Evolutionary conservation across 2,888 invertebrate species (phyloP), one percentile per base, ranked within the genome.

Genomic region (Agrypnus murinus): DNA sequence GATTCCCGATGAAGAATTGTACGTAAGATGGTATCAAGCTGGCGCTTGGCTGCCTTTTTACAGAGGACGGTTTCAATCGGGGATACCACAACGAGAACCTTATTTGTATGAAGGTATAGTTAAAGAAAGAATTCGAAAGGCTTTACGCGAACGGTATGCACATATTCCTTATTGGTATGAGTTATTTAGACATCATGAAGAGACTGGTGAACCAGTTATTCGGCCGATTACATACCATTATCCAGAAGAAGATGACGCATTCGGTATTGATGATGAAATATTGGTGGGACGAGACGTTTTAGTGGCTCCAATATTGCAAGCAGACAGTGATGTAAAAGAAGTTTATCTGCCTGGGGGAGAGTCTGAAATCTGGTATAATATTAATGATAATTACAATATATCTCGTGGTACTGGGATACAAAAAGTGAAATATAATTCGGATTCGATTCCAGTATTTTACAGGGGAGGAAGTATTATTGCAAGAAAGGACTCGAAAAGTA

Each of bases 31-130:
- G 81, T 84, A 80, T 0, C 86, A 96, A 90, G 92, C 96, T 1
- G 98, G 90, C 0, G 94, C 95, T 0, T 98, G 93, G 89, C 91
- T 97, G 76, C 95, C 98, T 15, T 99, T 99, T 88, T 95, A 95
- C 90, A 90, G 99, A 76, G 25, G 25, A 25, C 94, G 94, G 0
- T 99, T 25, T 25, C 3, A 2, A 25, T 25, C 5, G 2, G 2
- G 5, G 3, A 5, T 97, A 83, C 95, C 97, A 0, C 93, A 93
- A 81, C 91, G 98, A 0, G 90, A 99, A 36, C 99, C 98, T 0
- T 98, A 96, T 95, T 88, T 97, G 1, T 96, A 91, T 84, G 91
- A 92, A 43, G 89, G 93, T 1, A 85, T 90, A 72, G 92, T 92
- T 0, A 88, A 89, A 0, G 86, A 87, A 0, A 85, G 92, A 0